Percentiles rank a stretch among this genome's conserved stretches.
Conservation (phyloP, 2,797 vertebrate species). For the Scolopax bukidnonensis region DNA sequence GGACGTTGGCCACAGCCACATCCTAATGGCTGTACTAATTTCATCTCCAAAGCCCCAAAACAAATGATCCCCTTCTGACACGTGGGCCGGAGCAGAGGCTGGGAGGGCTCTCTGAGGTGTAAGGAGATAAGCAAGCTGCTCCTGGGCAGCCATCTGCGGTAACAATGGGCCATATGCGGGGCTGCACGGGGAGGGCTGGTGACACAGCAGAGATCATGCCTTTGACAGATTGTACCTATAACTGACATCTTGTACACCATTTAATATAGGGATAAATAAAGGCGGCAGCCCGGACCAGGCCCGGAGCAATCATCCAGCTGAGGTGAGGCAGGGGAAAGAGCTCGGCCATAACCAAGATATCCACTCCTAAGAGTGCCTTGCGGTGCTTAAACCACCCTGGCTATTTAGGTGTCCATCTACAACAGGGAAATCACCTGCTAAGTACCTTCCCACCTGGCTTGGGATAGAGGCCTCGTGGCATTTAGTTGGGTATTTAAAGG, state of each 20-base stretch:
- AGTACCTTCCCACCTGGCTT: background rate
- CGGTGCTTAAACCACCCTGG: background rate
- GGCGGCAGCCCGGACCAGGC: accelerated
- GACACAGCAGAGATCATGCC: background rate
- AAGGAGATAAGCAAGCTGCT: conserved; percentile 7
- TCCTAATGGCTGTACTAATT: conserved; percentile 30
- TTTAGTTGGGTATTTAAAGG: background rate
- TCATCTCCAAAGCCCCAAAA: background rate
- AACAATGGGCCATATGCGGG: conserved; percentile 44
- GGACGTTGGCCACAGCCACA: background rate
- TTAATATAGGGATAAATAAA: background rate
- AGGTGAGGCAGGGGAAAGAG: background rate
- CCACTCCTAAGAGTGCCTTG: background rate
- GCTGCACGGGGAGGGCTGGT: background rate
- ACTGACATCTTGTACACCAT: background rate
- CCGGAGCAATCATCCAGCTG: background rate
- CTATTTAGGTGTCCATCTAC: background rate
- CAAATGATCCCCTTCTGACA: background rate
- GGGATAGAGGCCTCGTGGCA: background rate
- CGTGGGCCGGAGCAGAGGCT: background rate
- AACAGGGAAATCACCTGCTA: background rate
- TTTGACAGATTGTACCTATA: conserved; percentile 35
- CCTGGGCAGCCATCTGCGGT: conserved; percentile 33
- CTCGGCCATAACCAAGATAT: background rate
- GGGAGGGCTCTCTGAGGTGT: conserved; percentile 13